These are phyloP conservation scores for Tragelaphus strepsiceros DNA, from an alignment of 2,113 vertebrate genomes.

Conservation along the genomic window DNA sequence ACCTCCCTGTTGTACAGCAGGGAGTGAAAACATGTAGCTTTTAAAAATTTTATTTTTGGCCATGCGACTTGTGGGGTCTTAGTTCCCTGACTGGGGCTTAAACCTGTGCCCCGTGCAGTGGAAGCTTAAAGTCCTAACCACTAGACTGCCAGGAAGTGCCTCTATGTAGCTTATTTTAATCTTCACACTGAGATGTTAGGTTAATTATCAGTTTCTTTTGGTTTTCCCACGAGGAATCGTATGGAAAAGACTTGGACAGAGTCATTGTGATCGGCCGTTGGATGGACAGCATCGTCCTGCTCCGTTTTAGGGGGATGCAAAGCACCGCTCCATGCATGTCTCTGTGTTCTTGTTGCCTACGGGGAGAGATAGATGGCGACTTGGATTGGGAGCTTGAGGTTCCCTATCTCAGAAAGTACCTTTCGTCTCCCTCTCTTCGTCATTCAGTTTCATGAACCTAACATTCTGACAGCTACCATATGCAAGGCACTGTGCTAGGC, in stretches of 20 bases:
- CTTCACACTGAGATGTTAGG: not conserved
- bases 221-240: not conserved
- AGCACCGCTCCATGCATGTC: too few relatives aligned
- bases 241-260: not conserved
- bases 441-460: not conserved
- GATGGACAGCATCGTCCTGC: not conserved
- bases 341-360: not conserved
- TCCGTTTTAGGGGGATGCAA: not conserved
- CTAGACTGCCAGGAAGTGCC: not conserved
- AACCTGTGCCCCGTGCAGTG: not conserved
- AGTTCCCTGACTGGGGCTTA: not conserved
- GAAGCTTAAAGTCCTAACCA: not conserved
- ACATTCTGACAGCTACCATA: not conserved
- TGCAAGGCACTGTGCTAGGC: not conserved
- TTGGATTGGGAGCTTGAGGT: not conserved
- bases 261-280: not conserved
- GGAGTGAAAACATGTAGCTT: not conserved
- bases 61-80: rapidly evolving
- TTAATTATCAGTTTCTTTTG: not conserved
- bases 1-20: not conserved
- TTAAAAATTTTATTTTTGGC: not conserved
- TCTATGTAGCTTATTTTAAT: not conserved
- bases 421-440: not conserved
- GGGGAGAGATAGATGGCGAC: rapidly evolving
- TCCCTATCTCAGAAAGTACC: not conserved